Base-by-base conservation (phyloP, 2,888 invertebrate genomes). In the Drosophila incognita region DNA sequence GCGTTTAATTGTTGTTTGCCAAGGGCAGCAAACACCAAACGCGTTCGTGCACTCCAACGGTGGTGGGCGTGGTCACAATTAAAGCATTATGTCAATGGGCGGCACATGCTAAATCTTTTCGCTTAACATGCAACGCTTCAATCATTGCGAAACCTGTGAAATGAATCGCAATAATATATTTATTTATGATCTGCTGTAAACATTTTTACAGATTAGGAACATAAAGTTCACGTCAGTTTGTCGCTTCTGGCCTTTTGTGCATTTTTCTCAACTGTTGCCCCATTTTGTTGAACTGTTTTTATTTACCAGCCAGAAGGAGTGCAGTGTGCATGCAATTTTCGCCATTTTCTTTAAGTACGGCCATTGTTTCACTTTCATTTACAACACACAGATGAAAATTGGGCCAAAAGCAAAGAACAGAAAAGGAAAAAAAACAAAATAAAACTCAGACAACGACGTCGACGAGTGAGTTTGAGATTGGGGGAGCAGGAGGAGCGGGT, bases 281-380 rank as follows among this genome's bases (percentile, higher is more conserved):
- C 46, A 74, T 69, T 74, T 76, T 60, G 68, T 63, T 71, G 56
- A 71, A 76, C 62, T 68, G 61, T 79, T 81, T 82, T 58, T 69
- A 38, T 74, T 77, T 78, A 58, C 63, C 59, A 69, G 66, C 57
- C 21, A 18, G 67, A 67, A 67, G 67, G 27, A 54, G 65, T 54
- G 42, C 74, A 87, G 75, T 69, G 51, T 76, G 82, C 79, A 86
- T 89, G 85, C 90, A 86, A 87, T 86, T 85, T 89, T 85, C 86
- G 76, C 85, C 89, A 89, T 88, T 88, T 87, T 81, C 88, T 81
- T 86, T 86, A 85, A 89, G 90, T 87, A 81, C 68, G 56, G 75
- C 86, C 86, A 87, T 87, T 87, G 86, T 87, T 87, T 88, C 90
- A 86, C 79, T 81, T 87, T 87, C 83, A 82, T 85, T 81, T 82